Percentiles rank a stretch among this genome's conserved stretches.
Conservation (phyloP, 53 echinoderm and acorn worm genomes). For the Glandiceps talaboti region DNA sequence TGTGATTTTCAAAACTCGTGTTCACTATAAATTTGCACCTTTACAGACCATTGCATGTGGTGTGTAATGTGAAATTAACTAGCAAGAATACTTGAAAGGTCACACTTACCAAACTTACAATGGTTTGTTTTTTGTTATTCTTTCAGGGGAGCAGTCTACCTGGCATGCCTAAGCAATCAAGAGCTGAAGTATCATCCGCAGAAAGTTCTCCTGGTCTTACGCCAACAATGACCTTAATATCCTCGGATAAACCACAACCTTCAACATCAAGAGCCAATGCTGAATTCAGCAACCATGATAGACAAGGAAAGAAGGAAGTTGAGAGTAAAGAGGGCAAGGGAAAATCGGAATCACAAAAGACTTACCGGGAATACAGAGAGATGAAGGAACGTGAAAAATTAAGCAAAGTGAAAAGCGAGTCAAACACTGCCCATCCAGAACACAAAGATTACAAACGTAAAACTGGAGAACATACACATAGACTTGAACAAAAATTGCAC, state of each 20-base stretch:
- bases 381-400: constrained; percentile 1
- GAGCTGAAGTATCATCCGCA: not conserved
- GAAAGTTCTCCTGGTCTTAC: not conserved
- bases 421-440: constrained; percentile 2
- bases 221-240: not conserved
- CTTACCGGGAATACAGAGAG: not conserved
- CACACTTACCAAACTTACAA: too few relatives aligned
- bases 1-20: too few relatives aligned
- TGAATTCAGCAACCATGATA: not conserved
- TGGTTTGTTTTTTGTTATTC: too few relatives aligned
- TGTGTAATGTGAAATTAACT: too few relatives aligned
- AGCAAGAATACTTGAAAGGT: too few relatives aligned
- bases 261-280: not conserved
- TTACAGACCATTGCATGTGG: too few relatives aligned
- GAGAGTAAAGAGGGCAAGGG: constrained; percentile 1
- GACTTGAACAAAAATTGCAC: too few relatives aligned
- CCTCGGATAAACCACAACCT: not conserved
- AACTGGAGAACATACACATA: not conserved
- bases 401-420: constrained; percentile 6
- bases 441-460: not conserved
- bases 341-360: not conserved
- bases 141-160: not conserved
- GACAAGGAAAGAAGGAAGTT: not conserved
- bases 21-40: too few relatives aligned
- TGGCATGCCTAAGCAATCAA: not conserved